A percentile compares a stretch with the other conserved stretches of the same genome.
Evolutionary conservation across 2,797 vertebrate species (phyloP).

Genomic region (Salarias fasciatus): DNA sequence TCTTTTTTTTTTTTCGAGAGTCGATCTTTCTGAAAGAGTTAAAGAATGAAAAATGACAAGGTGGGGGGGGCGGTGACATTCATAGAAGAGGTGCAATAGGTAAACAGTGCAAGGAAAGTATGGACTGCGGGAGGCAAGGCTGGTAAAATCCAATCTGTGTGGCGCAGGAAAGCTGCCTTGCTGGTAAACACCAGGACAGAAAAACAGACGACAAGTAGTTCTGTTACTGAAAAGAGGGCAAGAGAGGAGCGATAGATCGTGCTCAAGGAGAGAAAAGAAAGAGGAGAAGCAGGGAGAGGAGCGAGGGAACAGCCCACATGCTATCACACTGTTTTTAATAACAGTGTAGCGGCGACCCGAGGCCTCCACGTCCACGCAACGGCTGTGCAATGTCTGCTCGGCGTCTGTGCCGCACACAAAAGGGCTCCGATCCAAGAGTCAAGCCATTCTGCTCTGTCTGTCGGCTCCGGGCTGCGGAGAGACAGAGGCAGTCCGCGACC

Average conservation of each 20-base stretch:
- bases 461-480: constrained; percentile 64
- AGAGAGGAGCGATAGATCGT: constrained; percentile 59
- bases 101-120: constrained; percentile 33
- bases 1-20: background rate
- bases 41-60: constrained; percentile 10
- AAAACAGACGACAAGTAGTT: constrained; percentile 25
- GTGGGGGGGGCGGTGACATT: constrained; percentile 2
- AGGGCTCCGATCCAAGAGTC: constrained; percentile 75
- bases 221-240: constrained; percentile 59
- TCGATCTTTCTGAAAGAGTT: constrained; percentile 24
- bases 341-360: constrained; percentile 81
- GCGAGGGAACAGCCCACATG: constrained; percentile 83
- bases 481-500: constrained; percentile 53
- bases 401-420: constrained; percentile 80
- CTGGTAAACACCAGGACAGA: constrained; percentile 58
- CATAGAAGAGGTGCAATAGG: constrained; percentile 14
- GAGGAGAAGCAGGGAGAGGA: constrained; percentile 66
- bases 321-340: constrained; percentile 88
- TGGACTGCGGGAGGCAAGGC: background rate
- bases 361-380: constrained; percentile 86
- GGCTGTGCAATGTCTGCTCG: constrained; percentile 85
- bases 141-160: background rate
- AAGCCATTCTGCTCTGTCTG: constrained; percentile 76
- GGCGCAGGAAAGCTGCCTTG: constrained; percentile 44
- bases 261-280: constrained; percentile 68